phyloP scores from a whole-genome alignment of 2,113 vertebrate species.

The Harpagus bidentatus region DNA sequence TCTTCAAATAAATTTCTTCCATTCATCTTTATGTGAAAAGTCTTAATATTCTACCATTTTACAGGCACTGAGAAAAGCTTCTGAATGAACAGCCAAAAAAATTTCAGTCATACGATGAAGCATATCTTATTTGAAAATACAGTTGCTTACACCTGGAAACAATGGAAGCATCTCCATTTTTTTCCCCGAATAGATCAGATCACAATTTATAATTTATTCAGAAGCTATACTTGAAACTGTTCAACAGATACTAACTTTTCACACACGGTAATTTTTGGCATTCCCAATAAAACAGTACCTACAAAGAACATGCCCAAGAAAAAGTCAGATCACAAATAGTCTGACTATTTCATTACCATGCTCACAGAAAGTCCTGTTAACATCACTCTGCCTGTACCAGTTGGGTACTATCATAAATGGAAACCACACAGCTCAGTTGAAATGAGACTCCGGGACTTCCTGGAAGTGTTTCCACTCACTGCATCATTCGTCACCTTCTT shows the following conservation, averaged over 20 bases:
- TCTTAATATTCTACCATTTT: background rate
- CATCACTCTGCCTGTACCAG: background rate
- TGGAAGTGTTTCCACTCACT: background rate
- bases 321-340: background rate
- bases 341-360: background rate
- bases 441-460: background rate
- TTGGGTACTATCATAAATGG: background rate
- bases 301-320: background rate
- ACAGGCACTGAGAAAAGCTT: background rate
- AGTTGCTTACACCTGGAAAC: background rate
- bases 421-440: background rate
- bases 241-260: background rate
- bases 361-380: background rate
- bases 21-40: background rate
- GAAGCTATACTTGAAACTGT: background rate
- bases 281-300: background rate
- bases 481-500: background rate
- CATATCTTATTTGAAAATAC: background rate
- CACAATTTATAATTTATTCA: background rate
- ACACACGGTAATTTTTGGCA: background rate
- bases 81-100: background rate
- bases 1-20: background rate
- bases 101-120: background rate
- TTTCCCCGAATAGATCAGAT: background rate
- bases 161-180: background rate